phyloP scores from a whole-genome alignment of 2,797 vertebrate genomes.

The Streptopelia turtur region DNA sequence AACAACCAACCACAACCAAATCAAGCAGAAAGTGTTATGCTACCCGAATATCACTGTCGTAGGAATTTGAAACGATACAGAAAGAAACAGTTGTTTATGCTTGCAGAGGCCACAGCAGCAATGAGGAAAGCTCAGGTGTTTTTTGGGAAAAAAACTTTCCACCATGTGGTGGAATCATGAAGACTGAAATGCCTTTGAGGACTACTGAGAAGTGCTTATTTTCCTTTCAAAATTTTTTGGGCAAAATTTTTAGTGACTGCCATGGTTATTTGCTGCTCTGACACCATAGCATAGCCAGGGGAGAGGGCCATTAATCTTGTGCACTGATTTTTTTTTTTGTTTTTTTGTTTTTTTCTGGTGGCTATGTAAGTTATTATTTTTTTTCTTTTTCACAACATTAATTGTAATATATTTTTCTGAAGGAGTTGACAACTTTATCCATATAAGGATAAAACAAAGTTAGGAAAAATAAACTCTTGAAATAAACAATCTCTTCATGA shows the following conservation, averaged over 20 bases:
- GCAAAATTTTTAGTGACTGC: neutral
- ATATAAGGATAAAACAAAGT: constrained; percentile 12
- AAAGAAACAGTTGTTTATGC: neutral
- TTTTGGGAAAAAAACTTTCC: neutral
- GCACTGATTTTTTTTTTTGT: neutral
- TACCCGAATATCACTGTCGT: neutral
- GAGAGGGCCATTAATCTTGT: constrained; percentile 27
- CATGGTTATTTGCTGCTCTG: neutral
- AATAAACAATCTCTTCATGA: constrained; percentile 66
- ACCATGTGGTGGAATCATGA: neutral
- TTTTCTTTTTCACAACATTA: constrained; percentile 8
- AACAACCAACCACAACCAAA: neutral
- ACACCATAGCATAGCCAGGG: neutral
- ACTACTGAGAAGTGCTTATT: neutral
- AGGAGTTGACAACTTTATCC: constrained; percentile 5
- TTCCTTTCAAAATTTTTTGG: neutral
- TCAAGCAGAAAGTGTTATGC: neutral
- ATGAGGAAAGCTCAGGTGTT: neutral
- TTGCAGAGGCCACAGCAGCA: neutral
- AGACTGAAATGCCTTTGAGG: neutral
- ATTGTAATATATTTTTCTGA: neutral
- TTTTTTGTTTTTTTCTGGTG: neutral
- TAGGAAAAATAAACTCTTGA: constrained; percentile 22
- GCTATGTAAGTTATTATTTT: constrained; percentile 10
- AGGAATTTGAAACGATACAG: neutral